These are phyloP conservation scores for Pipra filicauda DNA, from an alignment of 2,113 vertebrate species.

Conservation along the genomic window DNA sequence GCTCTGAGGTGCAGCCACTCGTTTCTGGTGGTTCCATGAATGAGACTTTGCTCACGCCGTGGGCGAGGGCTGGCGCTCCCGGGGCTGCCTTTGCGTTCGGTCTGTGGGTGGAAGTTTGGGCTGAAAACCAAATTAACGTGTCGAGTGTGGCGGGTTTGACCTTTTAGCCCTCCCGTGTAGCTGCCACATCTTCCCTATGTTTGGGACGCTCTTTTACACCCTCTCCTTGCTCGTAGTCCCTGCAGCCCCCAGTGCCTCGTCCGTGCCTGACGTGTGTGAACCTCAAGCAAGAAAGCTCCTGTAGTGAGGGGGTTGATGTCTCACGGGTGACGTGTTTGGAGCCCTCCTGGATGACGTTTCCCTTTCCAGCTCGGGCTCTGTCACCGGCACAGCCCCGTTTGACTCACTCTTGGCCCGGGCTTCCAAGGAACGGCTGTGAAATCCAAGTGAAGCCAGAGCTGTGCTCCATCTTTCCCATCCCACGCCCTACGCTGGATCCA, in stretches of 20 bases:
- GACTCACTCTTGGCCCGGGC: neutral
- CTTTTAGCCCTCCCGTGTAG: neutral
- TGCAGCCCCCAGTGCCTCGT: neutral
- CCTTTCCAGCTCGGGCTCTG: neutral
- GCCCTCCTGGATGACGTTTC: neutral
- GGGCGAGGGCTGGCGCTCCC: rapidly evolving
- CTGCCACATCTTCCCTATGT: rapidly evolving
- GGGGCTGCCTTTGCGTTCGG: neutral
- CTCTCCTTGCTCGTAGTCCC: rapidly evolving
- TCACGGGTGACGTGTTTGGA: rapidly evolving
- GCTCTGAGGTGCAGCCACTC: rapidly evolving
- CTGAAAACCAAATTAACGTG: neutral
- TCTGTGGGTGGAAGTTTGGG: neutral
- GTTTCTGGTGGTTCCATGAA: rapidly evolving
- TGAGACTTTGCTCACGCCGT: rapidly evolving
- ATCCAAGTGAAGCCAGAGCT: neutral
- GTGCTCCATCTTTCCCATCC: neutral
- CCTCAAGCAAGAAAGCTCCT: rapidly evolving
- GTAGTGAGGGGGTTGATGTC: neutral
- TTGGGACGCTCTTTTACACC: rapidly evolving
- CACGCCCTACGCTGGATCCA: rapidly evolving
- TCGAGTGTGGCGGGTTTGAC: rapidly evolving
- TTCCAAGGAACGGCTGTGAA: neutral
- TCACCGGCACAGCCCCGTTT: neutral
- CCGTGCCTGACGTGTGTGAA: rapidly evolving